phyloP scores from a whole-genome alignment of 2,888 invertebrate genomes.

The Tiliacea aurago region DNA sequence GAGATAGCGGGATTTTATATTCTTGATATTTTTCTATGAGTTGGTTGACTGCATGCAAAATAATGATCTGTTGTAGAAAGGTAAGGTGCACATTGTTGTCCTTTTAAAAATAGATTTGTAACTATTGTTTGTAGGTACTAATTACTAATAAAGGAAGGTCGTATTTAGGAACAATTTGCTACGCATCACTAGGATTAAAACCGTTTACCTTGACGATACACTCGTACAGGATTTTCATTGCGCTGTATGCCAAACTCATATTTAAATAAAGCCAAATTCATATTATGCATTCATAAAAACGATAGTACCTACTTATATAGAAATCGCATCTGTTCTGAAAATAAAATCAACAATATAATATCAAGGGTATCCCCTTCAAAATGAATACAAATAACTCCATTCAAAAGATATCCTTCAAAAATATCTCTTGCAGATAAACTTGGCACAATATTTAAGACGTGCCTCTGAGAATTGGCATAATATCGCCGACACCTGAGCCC shows the following conservation, averaged over 20 bases:
- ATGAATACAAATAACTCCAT: conserved; percentile 43
- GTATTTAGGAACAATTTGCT: neutral
- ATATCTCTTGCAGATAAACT: conserved; percentile 31
- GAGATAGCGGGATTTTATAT: too few species aligned
- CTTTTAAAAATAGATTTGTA: conserved; percentile 39
- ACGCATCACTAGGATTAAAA: too few species aligned
- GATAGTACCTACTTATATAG: neutral
- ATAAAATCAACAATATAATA: conserved; percentile 17
- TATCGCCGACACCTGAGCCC: conserved; percentile 61
- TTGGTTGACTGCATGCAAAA: too few species aligned
- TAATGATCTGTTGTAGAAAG: too few species aligned
- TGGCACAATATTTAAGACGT: conserved; percentile 54
- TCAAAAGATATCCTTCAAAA: conserved; percentile 16
- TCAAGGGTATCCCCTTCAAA: neutral
- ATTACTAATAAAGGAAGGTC: neutral
- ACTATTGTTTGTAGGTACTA: conserved; percentile 6
- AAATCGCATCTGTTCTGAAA: conserved; percentile 29
- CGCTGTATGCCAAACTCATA: too few species aligned
- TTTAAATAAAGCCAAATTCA: too few species aligned
- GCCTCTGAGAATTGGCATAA: conserved; percentile 48
- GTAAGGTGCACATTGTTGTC: neutral
- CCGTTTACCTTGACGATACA: too few species aligned
- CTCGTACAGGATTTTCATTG: too few species aligned
- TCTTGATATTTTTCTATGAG: too few species aligned
- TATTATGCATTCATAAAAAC: neutral